Percentiles rank a stretch among this genome's conserved stretches.
Evolutionary conservation across 2,888 invertebrate genomes (phyloP).

Genomic region (Cephus sareptanus): DNA sequence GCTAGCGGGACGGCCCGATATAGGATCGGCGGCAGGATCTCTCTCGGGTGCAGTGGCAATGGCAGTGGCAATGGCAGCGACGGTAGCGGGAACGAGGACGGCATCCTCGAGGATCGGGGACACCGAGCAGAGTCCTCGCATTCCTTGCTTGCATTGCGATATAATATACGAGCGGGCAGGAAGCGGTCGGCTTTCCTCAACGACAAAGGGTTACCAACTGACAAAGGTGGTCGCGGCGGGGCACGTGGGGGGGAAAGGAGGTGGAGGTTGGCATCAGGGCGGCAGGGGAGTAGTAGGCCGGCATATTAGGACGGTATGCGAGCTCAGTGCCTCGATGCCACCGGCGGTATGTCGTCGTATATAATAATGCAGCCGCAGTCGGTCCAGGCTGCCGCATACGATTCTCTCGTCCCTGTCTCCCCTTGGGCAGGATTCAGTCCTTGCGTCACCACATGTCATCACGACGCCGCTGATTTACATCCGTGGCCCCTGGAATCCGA

Average conservation of each 20-base stretch:
- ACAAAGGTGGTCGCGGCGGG: conserved; percentile 17
- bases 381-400: conserved; percentile 12
- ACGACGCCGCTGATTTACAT: conserved; percentile 57
- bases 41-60: not conserved
- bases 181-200: conserved; percentile 58
- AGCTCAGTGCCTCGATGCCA: conserved; percentile 11
- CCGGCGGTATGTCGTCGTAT: conserved; percentile 31
- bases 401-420: conserved; percentile 8
- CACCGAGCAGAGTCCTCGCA: conserved; percentile 32
- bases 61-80: not conserved
- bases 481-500: conserved; percentile 28
- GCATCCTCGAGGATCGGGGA: conserved; percentile 7
- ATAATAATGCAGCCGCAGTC: conserved; percentile 47
- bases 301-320: conserved; percentile 64
- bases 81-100: conserved; percentile 13
- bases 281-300: conserved; percentile 48
- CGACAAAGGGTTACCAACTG: conserved; percentile 52
- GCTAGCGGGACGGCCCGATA: not conserved
- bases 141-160: conserved; percentile 56
- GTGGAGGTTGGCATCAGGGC: conserved; percentile 4
- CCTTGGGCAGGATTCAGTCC: conserved; percentile 35
- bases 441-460: conserved; percentile 61
- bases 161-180: conserved; percentile 61
- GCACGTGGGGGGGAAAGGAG: conserved; percentile 8
- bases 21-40: not conserved